Evolutionary conservation across 2,113 vertebrate genomes (phyloP).

Genomic region (Mus spicilegus): DNA sequence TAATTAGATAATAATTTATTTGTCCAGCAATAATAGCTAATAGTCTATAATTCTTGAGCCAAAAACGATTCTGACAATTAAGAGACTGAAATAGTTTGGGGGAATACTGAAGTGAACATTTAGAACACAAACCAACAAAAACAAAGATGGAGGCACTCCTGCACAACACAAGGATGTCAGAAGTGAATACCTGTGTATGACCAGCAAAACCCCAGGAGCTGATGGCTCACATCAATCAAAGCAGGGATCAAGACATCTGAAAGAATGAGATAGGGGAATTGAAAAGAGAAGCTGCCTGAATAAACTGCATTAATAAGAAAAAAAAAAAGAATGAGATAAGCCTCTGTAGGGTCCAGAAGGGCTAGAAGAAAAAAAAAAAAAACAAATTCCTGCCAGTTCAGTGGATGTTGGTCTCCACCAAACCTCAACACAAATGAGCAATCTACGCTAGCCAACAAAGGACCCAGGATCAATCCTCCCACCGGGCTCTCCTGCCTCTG

Average conservation of each 20-base stretch:
- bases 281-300: too few relatives aligned
- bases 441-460: neutral
- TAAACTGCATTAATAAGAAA: too few relatives aligned
- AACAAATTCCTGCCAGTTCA: neutral
- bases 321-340: neutral
- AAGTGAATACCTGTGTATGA: neutral
- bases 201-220: neutral
- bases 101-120: neutral
- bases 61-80: neutral
- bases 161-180: neutral
- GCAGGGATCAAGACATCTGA: neutral
- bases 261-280: neutral
- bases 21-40: neutral
- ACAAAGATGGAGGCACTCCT: neutral
- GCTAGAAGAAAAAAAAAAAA: neutral
- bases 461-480: neutral
- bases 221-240: neutral
- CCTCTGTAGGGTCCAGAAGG: neutral
- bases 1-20: neutral
- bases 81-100: neutral
- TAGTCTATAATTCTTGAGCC: neutral
- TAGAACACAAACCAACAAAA: neutral
- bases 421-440: neutral
- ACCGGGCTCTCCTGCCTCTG: neutral
- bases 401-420: neutral